phyloP scores from a whole-genome alignment of 2,797 vertebrate genomes.

The Urocyon cinereoargenteus region DNA sequence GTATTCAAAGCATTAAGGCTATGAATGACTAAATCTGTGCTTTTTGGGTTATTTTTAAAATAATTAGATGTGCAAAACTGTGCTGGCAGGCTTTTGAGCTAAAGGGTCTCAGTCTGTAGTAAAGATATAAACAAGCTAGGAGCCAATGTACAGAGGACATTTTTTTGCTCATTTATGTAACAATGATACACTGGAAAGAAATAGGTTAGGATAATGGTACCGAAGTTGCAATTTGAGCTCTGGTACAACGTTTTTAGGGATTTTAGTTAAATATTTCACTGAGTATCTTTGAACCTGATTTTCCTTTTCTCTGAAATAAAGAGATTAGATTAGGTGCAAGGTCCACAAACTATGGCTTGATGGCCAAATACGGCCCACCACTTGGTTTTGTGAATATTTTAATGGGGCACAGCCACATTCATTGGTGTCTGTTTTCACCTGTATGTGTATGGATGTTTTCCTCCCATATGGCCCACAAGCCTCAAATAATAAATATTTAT shows the following conservation, averaged over 20 bases:
- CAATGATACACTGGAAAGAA: neutral
- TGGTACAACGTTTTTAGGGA: neutral
- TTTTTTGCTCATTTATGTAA: neutral
- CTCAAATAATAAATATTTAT: neutral
- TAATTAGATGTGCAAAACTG: neutral
- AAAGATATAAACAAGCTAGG: neutral
- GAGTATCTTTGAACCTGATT: neutral
- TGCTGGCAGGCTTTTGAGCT: neutral
- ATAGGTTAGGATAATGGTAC: neutral
- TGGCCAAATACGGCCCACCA: neutral
- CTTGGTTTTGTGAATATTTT: neutral
- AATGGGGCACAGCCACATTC: neutral
- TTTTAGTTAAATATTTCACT: neutral
- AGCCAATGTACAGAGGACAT: neutral
- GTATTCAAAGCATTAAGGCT: neutral
- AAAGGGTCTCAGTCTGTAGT: neutral
- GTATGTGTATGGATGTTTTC: neutral
- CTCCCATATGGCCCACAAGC: neutral
- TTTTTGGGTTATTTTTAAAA: conserved; percentile 9
- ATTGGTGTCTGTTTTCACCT: neutral
- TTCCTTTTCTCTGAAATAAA: neutral
- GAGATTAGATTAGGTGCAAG: neutral
- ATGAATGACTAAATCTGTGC: neutral
- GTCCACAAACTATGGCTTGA: neutral
- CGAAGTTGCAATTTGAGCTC: neutral